Evolutionary conservation across 2,797 vertebrate genomes (phyloP), one percentile per base, ranked within the genome.

Genomic region (Microcaecilia unicolor): DNA sequence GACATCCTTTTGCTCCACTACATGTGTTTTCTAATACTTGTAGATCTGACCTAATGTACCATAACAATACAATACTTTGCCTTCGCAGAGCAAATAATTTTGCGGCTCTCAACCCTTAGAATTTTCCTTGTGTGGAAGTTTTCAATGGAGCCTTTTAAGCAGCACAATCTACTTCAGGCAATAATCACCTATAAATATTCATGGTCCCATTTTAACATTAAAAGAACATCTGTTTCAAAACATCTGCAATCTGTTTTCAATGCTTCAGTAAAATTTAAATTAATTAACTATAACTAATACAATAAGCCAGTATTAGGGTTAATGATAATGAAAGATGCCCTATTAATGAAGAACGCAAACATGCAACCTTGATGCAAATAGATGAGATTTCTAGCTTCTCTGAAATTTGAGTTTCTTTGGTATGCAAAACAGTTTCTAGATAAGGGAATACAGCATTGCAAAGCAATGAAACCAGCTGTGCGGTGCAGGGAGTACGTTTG

Each of bases 201-300:
- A 96, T 92, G 76, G 65, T 63, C 69, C 79, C 84, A 87, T 74
- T 64, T 77, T 76, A 81, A 75, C 72, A 74, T 82, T 88, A 89
- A 86, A 90, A 85, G 84, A 91, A 87, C 94, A 96, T 86, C 94
- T 97, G 94, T 78, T 91, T 85, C 72, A 68, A 86, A 86, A 88
- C 86, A 82, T 81, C 66, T 70, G 77, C 92, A 93, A 94, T 96
- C 92, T 98, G 93, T 86, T 80, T 81, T 80, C 82, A 86, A 84
- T 85, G 84, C 84, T 80, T 70, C 58, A 4, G 72, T 80, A 73
- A 76, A 74, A 80, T 76, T 75, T 78, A 78, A 82, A 21, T 10
- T 35, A 25, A 84, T 86, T 83, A 84, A 71, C 66, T 80, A 61
- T 75, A 80, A 79, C 77, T 85, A 84, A 86, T 73, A 78, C 76